Evolutionary conservation across 1,140 invertebrate species (phyloP).

Genomic region (Calycopis cecrops): DNA sequence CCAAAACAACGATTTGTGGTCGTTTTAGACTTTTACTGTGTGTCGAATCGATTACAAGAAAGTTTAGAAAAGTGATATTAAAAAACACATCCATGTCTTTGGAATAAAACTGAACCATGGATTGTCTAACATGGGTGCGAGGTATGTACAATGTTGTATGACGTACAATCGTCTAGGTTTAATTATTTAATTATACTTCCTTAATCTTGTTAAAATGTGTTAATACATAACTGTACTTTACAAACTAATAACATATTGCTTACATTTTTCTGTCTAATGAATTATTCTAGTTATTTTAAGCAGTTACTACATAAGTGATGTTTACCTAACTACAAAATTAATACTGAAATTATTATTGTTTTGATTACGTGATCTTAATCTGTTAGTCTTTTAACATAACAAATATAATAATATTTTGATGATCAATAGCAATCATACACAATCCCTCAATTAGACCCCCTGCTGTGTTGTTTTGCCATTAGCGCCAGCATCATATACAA

Average conservation of each 20-base stretch:
- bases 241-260: neutral
- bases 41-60: no score
- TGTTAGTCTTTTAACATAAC: neutral
- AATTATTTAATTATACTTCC: constrained; percentile 1
- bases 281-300: neutral
- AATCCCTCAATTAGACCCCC: no score
- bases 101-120: constrained; percentile 31
- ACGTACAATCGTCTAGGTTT: constrained; percentile 17
- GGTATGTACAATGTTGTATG: constrained; percentile 47
- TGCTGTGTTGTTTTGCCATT: no score
- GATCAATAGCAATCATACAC: no score
- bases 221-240: neutral
- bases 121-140: constrained; percentile 60
- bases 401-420: no score
- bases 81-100: neutral
- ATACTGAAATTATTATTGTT: constrained; percentile 1
- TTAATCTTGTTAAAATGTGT: neutral
- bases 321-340: neutral
- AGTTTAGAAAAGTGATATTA: neutral
- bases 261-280: neutral
- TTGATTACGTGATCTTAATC: constrained; percentile 1
- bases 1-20: no score
- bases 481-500: no score
- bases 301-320: neutral
- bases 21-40: no score